phyloP scores from a whole-genome alignment of 2,113 vertebrate species.

The Pithys albifrons region DNA sequence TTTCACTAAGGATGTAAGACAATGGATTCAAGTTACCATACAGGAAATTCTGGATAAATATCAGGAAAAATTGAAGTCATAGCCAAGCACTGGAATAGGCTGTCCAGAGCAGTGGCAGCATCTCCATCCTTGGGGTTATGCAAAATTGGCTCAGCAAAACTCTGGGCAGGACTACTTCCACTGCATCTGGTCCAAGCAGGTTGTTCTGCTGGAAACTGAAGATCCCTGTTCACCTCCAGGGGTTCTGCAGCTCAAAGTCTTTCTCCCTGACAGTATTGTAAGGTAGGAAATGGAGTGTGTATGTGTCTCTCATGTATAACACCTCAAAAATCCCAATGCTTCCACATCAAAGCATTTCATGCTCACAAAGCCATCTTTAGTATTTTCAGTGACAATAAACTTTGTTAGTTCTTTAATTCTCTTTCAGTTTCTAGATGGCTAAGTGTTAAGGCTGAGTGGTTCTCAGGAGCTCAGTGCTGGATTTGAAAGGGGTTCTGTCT shows the following conservation, averaged over 20 bases:
- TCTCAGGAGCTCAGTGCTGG: neutral
- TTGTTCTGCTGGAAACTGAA: neutral
- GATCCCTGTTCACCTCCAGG: neutral
- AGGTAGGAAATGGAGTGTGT: neutral
- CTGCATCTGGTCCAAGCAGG: neutral
- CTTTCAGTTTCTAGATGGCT: neutral
- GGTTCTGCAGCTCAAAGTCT: neutral
- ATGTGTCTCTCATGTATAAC: neutral
- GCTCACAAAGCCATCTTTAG: neutral
- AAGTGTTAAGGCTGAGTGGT: neutral
- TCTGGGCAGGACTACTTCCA: neutral
- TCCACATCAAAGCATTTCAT: neutral
- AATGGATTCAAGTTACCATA: neutral
- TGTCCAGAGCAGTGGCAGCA: neutral
- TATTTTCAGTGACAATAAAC: neutral
- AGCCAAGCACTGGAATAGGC: neutral
- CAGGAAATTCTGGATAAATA: neutral
- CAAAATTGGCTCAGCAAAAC: neutral
- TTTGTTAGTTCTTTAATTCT: neutral
- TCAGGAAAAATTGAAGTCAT: neutral
- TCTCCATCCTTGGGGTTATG: neutral
- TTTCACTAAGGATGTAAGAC: neutral
- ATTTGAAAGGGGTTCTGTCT: neutral
- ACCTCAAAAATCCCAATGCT: accelerated
- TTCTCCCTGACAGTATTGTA: neutral